Evolutionary conservation across 2,797 vertebrate genomes (phyloP).

Genomic region (Cygnus olor): DNA sequence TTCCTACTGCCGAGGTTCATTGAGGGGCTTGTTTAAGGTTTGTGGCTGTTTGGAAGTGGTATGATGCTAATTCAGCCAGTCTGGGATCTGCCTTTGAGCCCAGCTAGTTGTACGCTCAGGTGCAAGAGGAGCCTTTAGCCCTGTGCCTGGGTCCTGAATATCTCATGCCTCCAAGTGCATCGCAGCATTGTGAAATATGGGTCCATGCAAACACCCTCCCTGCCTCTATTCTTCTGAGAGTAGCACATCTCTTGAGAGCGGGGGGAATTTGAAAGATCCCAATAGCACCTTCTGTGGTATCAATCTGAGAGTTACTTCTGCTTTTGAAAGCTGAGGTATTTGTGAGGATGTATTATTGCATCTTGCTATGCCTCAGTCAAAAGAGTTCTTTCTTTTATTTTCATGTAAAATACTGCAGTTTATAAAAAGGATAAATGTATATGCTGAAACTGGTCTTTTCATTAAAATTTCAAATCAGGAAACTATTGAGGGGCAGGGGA

Average conservation of each 20-base stretch:
- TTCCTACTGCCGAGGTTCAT: background rate
- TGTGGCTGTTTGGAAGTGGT: background rate
- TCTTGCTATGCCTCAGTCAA: background rate
- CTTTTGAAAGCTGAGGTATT: slow-evolving; percentile 38
- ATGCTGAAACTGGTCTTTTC: background rate
- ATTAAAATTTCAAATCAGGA: background rate
- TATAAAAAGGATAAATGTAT: background rate
- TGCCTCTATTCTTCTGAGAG: background rate
- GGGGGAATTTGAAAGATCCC: slow-evolving; percentile 34
- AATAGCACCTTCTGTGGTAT: slow-evolving; percentile 52
- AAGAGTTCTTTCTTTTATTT: background rate
- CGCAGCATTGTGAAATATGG: background rate
- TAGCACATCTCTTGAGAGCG: slow-evolving; percentile 26
- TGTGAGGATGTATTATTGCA: background rate
- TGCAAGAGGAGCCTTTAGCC: background rate
- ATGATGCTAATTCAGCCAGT: background rate
- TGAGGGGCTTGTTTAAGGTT: background rate
- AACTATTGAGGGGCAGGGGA: background rate
- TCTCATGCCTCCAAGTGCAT: background rate
- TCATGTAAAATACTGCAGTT: background rate
- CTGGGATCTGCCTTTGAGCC: background rate
- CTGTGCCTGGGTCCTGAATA: background rate
- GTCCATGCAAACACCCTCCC: background rate
- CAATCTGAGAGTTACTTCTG: background rate
- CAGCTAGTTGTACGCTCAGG: background rate